Evolutionary conservation across 2,888 invertebrate genomes (phyloP), one percentile per base, ranked within the genome.

Genomic region (Willowsia nigromaculata): DNA sequence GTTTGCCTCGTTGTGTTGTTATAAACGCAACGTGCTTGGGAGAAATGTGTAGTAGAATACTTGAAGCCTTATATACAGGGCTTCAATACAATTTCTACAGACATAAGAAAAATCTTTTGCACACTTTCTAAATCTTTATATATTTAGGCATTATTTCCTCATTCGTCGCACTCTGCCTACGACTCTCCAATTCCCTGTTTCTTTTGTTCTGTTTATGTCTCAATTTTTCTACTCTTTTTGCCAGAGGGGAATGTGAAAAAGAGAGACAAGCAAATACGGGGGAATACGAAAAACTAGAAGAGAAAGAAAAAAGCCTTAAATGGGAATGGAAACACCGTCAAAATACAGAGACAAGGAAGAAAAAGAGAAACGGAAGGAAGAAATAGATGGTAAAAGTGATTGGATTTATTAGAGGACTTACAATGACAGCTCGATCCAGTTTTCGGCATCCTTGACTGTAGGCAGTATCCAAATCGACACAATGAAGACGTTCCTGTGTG

Each of bases 391-490:
- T 91, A 89, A 90, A 91, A 90, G 90, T 90, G 92, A 92, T 92
- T 92, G 92, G 91, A 92, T 92, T 92, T 92, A 92, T 91, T 91
- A 91, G 90, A 84, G 85, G 82, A 90, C 94, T 93, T 93, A 95
- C 94, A 94, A 94, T 93, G 89, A 95, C 94, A 65, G 96, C 95
- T 81, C 96, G 94, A 93, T 96, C 96, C 93, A 96, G 94, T 93
- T 96, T 96, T 93, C 96, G 96, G 87, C 95, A 95, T 33, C 96
- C 95, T 93, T 96, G 96, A 88, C 95, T 95, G 94, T 96, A 96
- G n/a, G 96, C 96, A 50, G 95, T 96, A 93, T 96, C 96, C 91
- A 97, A 95, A 93, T 96, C 96, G 27, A 96, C 95, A 94, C 96
- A 96, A 93, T 96, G 92, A 2, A 96, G 94, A 59, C 96, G 89